Base-by-base conservation (phyloP, 2,797 vertebrate genomes). In the Heliangelus exortis region DNA sequence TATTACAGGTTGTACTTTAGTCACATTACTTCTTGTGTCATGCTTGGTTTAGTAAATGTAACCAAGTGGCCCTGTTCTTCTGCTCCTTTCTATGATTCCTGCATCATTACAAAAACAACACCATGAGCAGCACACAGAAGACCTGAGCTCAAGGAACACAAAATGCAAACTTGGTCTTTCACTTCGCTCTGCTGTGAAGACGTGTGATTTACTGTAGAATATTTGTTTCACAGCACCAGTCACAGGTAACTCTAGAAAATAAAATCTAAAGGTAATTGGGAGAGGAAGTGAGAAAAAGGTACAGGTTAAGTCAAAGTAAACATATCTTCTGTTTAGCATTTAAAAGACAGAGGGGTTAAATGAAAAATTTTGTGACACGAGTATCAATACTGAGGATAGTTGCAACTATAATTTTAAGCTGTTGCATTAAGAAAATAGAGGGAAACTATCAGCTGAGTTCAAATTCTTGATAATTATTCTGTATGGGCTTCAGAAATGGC, bases 171-270 rank as follows among this genome's bases (percentile, higher is more conserved):
- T 67, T 23, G 53, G 34, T 5, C 9, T 89, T 87, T 87, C 78
- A 33, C 53, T 82, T 29, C 51, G 14, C 18, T 79, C n/a, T 62
- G 9, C 34, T 82, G n/a, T 48, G 59, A 82, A 23, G 48, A 66
- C 0, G 0, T 33, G 28, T 7, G 28, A 54, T 75, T 58, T 84
- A 66, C 45, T 81, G 5, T 1, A 59, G 33, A 59, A 34, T 0
- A 4, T 16, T 25, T 2, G 10, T 66, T 73, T 73, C 55, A 28
- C 36, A 78, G 25, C 45, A 67, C 15, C 13, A 51, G 9, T 22
- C n/a, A 54, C 39, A 43, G 31, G 39, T 48, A 87, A 66, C 13
- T 48, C 54, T 19, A 54, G 80, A 50, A 88, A 45, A 51, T 9
- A 81, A 86, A 68, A 33, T n/a, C 18, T 21, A 11, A 57, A 55